phyloP scores from a whole-genome alignment of 2,113 vertebrate genomes.

The Channa argus region DNA sequence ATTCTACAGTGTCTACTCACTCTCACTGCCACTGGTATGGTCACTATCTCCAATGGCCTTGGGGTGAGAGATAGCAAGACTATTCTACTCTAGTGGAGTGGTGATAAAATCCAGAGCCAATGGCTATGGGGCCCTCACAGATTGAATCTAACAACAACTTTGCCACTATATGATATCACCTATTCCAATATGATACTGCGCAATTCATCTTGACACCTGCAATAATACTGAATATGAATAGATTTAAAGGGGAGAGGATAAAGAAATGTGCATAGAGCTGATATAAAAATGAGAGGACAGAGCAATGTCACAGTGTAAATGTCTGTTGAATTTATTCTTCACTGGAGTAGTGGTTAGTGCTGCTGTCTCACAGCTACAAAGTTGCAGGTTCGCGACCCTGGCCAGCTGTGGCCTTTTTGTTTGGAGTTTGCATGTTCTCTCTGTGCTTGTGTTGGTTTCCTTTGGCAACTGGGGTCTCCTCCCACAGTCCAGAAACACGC shows the following conservation, averaged over 20 bases:
- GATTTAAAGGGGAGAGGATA: conserved; percentile 32
- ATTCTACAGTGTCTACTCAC: conserved; percentile 48
- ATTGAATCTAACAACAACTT: conserved; percentile 68
- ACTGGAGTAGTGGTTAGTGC: background rate
- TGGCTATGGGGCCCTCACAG: conserved; percentile 51
- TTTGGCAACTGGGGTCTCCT: no score
- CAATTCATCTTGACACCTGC: conserved; percentile 69
- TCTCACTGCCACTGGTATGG: conserved; percentile 49
- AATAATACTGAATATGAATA: conserved; percentile 65
- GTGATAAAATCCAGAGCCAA: conserved; percentile 68
- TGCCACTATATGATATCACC: conserved; percentile 52
- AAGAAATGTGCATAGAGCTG: conserved; percentile 64
- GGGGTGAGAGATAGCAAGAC: conserved; percentile 67
- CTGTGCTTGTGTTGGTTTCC: no score
- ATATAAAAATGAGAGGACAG: conserved; percentile 77
- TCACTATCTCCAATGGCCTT: conserved; percentile 66
- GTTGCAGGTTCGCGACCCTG: no score
- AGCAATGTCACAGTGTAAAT: conserved; percentile 67
- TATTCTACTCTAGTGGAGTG: conserved; percentile 63
- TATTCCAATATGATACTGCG: conserved; percentile 50
- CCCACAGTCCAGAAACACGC: no score
- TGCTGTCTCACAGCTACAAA: no score
- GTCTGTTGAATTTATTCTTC: conserved; percentile 73
- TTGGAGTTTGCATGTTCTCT: no score
- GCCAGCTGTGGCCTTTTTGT: no score